Conservation (phyloP, 2,113 vertebrate species). For the Mus spicilegus region DNA sequence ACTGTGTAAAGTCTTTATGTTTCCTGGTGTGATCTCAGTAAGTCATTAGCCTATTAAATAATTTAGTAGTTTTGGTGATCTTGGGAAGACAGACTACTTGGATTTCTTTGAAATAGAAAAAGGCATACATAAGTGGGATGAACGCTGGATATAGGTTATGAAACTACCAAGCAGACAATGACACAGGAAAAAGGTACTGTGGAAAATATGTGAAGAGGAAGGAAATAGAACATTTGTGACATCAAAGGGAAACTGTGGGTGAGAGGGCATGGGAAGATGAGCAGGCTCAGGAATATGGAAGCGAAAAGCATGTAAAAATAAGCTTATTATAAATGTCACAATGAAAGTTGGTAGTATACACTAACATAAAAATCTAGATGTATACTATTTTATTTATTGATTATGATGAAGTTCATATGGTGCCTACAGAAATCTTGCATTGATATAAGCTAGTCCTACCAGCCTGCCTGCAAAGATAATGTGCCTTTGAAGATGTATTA, state of each 20-base stretch:
- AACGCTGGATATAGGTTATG: neutral
- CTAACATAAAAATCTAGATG: neutral
- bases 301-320: neutral
- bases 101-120: neutral
- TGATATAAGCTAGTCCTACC: neutral
- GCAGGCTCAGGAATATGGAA: neutral
- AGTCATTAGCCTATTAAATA: neutral
- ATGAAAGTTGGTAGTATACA: too few species aligned
- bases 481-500: neutral
- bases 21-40: neutral
- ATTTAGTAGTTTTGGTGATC: too few species aligned
- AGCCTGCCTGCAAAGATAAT: neutral
- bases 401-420: too few species aligned
- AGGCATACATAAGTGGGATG: neutral
- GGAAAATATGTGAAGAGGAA: too few species aligned
- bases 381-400: too few species aligned
- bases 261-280: neutral
- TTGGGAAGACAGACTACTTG: neutral
- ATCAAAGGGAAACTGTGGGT: neutral
- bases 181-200: neutral
- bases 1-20: neutral
- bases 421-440: neutral
- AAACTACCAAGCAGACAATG: neutral
- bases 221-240: neutral
- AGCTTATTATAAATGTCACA: neutral